These are phyloP conservation scores for Digitonthophagus gazella DNA, from an alignment of 2,888 invertebrate genomes.

Conservation along the genomic window DNA sequence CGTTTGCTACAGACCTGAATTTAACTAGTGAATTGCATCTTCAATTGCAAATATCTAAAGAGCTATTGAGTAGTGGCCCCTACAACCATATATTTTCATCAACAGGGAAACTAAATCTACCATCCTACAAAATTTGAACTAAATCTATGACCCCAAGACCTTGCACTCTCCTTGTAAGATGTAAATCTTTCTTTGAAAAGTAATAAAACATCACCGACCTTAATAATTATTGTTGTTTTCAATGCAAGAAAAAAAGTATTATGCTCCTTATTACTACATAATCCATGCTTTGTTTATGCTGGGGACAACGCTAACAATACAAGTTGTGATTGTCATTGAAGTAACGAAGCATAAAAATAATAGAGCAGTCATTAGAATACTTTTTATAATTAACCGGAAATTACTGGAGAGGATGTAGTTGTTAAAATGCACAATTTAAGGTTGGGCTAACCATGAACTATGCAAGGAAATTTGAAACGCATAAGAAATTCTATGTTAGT, in stretches of 20 bases:
- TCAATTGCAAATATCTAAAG: too few relatives aligned
- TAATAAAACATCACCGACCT: background rate
- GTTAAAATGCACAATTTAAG: background rate
- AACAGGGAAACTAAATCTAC: too few relatives aligned
- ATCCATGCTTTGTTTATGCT: background rate
- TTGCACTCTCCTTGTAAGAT: too few relatives aligned
- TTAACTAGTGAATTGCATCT: too few relatives aligned
- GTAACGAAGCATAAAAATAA: constrained; percentile 15
- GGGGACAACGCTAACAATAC: background rate
- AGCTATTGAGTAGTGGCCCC: too few relatives aligned
- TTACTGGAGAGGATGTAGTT: background rate
- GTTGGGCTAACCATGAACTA: background rate
- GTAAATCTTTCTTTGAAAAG: background rate
- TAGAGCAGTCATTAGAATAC: background rate
- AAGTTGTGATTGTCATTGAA: constrained; percentile 9
- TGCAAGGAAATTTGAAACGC: too few relatives aligned
- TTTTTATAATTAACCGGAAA: background rate
- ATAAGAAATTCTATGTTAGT: too few relatives aligned
- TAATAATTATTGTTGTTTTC: background rate
- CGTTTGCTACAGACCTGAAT: too few relatives aligned
- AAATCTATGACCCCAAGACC: too few relatives aligned
- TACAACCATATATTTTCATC: too few relatives aligned
- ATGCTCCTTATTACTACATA: background rate
- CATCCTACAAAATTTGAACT: too few relatives aligned
- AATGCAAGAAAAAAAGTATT: background rate